Conservation (phyloP, 2,888 invertebrate genomes). For the Scotopteryx bipunctaria region DNA sequence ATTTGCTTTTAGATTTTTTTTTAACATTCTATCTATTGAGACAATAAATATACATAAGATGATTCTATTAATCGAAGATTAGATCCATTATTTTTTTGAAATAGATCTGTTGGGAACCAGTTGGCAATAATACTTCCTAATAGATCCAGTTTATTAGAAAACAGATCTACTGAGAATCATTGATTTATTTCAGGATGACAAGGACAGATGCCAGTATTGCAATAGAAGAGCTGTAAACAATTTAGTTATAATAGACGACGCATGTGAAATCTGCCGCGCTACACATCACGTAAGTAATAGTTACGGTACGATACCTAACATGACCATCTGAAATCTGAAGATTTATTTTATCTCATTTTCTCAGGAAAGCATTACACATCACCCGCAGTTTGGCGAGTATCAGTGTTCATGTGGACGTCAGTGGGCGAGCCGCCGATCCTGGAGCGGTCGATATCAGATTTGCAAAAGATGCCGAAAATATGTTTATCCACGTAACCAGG, state of each 20-base stretch:
- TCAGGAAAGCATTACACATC: constrained; percentile 15
- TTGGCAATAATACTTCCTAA: no score
- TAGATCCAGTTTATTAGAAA: no score
- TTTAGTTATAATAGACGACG: constrained; percentile 27
- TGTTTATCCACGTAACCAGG: constrained; percentile 45
- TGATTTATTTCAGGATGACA: constrained; percentile 8
- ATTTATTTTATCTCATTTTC: not conserved
- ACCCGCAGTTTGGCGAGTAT: constrained; percentile 48
- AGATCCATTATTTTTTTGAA: no score
- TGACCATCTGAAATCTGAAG: no score
- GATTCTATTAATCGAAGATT: no score
- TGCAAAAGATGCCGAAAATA: constrained; percentile 44
- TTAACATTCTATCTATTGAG: no score
- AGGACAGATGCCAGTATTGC: constrained; percentile 30
- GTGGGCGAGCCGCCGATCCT: constrained; percentile 54
- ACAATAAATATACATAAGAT: no score
- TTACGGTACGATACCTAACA: no score
- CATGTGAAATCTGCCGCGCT: constrained; percentile 18
- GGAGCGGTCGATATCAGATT: constrained; percentile 45
- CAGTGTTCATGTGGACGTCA: constrained; percentile 46
- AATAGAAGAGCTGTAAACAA: constrained; percentile 34
- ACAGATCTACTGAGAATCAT: not conserved
- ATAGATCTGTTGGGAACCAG: no score
- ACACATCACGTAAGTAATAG: constrained; percentile 2
- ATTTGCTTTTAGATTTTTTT: no score